Evolutionary conservation across 2,888 invertebrate genomes (phyloP), one percentile per base, ranked within the genome.

Genomic region (Habroteleia sp.): DNA sequence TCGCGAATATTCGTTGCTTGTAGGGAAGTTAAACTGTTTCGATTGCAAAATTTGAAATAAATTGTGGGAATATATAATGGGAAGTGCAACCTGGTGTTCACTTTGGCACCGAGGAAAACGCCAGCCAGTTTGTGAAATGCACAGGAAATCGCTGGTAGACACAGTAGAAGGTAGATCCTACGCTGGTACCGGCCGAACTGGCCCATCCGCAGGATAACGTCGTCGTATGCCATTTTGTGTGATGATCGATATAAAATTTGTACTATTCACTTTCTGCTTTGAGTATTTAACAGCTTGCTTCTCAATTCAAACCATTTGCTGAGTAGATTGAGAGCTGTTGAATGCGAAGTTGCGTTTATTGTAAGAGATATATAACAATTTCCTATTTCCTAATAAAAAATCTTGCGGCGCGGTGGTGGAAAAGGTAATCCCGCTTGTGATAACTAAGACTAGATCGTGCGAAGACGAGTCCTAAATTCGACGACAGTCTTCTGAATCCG

Each of bases 91-190:
- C 92, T 91, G 83, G 92, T 91, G 66, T 91, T 88, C 60, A 93
- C 91, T 87, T 91, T 92, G 3, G 93, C 93, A 66, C 92, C 90
- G 3, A 94, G 89, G 84, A 94, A 94, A 0, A 93, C 93, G 68
- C 93, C 93, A 11, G 92, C 93, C 27, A 94, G 88, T 85, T 94
- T 94, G 85, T 94, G 94, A 80, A 94, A 93, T 46, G 93, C 94
- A 86, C 93, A 93, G 8, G 92, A 90, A 81, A 94, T 92, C 3
- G 93, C 92, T 16, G 94, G 93, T 41, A 94, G 89, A 81, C 94
- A 93, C 37, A 94, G 89, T 27, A 94, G 87, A 68, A 94, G 89
- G 83, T 93, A 94, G 71, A 94, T 92, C 73, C 92, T 89, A 78
- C 90, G 91, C 84, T 94, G 94, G 82, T 94, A 93, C 33, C 90